These are phyloP conservation scores for Delphinapterus leucas DNA, from an alignment of 2,113 vertebrate genomes.

Conservation along the genomic window DNA sequence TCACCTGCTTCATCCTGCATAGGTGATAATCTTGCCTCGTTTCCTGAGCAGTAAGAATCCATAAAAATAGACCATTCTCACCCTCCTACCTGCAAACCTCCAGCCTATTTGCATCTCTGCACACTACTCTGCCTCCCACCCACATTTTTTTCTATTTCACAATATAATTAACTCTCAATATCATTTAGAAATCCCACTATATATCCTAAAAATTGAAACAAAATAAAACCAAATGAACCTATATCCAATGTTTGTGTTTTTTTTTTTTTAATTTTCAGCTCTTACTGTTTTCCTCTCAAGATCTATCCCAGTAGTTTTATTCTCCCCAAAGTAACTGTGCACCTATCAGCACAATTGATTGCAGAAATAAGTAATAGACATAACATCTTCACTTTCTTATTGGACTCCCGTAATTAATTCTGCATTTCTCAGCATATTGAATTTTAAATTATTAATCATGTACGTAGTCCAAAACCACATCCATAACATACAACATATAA, in stretches of 20 bases:
- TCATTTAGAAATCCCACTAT: not conserved
- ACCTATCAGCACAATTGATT: conserved; percentile 43
- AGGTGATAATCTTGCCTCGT: not conserved
- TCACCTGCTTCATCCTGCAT: not conserved
- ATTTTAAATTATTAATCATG: conserved; percentile 62
- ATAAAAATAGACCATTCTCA: not conserved
- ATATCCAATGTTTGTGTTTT: accelerated
- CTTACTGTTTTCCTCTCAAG: not conserved
- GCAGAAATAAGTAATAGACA: conserved; percentile 55
- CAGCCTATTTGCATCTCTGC: accelerated
- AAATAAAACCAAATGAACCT: not conserved
- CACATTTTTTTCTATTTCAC: not conserved
- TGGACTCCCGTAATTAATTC: conserved; percentile 64
- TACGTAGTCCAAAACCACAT: conserved; percentile 39
- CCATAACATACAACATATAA: conserved; percentile 37
- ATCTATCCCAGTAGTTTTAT: conserved; percentile 7
- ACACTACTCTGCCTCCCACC: not conserved
- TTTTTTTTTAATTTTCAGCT: accelerated
- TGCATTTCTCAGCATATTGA: conserved; percentile 66
- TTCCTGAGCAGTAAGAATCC: not conserved
- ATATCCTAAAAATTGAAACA: not conserved
- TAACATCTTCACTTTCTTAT: conserved; percentile 48
- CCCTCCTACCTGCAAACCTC: not conserved
- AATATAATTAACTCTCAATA: not conserved
- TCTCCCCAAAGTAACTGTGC: not conserved